phyloP scores from a whole-genome alignment of 2,888 invertebrate species.

The Zonitis immaculata region DNA sequence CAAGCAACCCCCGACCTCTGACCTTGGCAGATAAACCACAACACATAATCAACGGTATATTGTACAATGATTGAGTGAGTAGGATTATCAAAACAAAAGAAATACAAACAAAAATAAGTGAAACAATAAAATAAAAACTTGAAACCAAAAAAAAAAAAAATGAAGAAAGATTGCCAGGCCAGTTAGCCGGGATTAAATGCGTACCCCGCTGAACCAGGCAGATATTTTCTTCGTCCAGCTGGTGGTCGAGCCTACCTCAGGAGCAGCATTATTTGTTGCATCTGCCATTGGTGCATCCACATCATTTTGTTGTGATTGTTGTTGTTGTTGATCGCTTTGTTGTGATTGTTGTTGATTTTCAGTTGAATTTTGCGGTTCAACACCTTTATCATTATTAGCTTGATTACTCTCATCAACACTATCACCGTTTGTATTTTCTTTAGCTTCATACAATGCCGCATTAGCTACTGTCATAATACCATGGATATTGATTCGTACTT shows the following conservation, averaged over 20 bases:
- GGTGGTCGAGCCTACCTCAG: constrained; percentile 50
- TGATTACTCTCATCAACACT: constrained; percentile 31
- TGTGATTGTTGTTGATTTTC: constrained; percentile 6
- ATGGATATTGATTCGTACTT: constrained; percentile 89
- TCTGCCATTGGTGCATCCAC: constrained; percentile 46
- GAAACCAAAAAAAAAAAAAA: constrained; percentile 13
- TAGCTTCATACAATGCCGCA: constrained; percentile 78
- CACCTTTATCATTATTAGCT: constrained; percentile 51
- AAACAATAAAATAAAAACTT: neutral
- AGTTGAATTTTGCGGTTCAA: constrained; percentile 35
- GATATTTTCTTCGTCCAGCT: constrained; percentile 51
- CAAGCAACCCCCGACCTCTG: neutral
- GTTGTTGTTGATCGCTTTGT: constrained; percentile 47
- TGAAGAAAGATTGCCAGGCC: constrained; percentile 35
- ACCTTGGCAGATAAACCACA: constrained; percentile 1
- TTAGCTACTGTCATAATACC: constrained; percentile 86
- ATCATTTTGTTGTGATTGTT: constrained; percentile 41
- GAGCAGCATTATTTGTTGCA: constrained; percentile 36
- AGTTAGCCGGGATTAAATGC: constrained; percentile 42
- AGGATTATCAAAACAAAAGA: constrained; percentile 3
- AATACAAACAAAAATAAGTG: constrained; percentile 20
- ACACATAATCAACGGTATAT: too few species aligned
- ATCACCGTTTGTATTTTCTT: constrained; percentile 50
- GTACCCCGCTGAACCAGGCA: constrained; percentile 52
- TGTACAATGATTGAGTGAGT: too few species aligned